Evolutionary conservation across 2,888 invertebrate genomes (phyloP).

Genomic region (Papilio elwesi): DNA sequence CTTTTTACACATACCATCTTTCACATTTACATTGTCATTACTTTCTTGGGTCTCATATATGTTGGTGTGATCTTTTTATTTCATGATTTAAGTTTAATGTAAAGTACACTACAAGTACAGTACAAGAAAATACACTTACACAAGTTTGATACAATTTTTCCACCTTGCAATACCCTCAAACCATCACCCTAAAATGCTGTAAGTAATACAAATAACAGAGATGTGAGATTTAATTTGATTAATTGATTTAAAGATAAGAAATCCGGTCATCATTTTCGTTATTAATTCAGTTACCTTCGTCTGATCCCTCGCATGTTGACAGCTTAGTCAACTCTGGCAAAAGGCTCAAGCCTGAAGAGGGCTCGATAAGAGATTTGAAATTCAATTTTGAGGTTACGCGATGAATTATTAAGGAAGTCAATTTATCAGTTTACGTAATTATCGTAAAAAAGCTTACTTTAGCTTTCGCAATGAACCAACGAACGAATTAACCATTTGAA

Average conservation of each 20-base stretch:
- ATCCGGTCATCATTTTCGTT: neutral
- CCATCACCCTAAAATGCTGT: too few species aligned
- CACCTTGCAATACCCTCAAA: too few species aligned
- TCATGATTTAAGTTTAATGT: too few species aligned
- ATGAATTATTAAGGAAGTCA: neutral
- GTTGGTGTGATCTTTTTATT: too few species aligned
- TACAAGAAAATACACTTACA: too few species aligned
- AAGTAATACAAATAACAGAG: neutral
- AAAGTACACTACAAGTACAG: too few species aligned
- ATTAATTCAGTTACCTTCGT: too few species aligned
- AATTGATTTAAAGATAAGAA: neutral
- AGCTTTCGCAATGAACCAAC: neutral
- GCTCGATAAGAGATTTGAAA: neutral
- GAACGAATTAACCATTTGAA: neutral
- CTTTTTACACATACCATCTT: too few species aligned
- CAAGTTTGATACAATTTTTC: too few species aligned
- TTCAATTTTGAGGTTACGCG: neutral
- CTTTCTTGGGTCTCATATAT: too few species aligned
- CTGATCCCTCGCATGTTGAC: too few species aligned
- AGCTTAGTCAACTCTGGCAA: neutral
- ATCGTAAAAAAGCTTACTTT: neutral
- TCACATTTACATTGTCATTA: too few species aligned
- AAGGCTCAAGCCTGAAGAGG: neutral
- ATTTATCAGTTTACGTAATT: neutral
- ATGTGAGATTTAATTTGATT: neutral